Evolutionary conservation across 2,113 vertebrate genomes (phyloP).

Genomic region (Bubalus kerabau): DNA sequence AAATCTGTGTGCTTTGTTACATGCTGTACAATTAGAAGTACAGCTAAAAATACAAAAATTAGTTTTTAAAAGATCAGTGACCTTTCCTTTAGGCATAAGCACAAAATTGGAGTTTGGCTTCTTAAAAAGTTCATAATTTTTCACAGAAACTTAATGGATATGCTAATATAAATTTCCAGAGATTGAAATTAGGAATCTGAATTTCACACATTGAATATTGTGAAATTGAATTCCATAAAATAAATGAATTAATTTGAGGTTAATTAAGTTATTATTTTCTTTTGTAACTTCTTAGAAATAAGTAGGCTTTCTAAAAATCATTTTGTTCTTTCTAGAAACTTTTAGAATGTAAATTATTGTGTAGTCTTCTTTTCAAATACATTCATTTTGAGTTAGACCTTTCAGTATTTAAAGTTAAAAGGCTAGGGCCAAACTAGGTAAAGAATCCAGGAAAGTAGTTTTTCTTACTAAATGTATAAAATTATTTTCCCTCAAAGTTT

Average conservation of each 20-base stretch:
- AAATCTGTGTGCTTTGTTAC: background rate
- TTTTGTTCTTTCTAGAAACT: background rate
- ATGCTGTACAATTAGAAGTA: background rate
- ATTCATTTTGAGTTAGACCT: background rate
- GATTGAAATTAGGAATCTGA: background rate
- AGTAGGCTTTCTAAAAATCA: background rate
- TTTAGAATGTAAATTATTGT: background rate
- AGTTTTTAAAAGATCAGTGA: background rate
- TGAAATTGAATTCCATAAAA: slow-evolving; percentile 33
- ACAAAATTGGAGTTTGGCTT: background rate
- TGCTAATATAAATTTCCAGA: background rate
- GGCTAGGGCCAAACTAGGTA: background rate
- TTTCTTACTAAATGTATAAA: slow-evolving; percentile 16
- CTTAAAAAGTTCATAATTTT: slow-evolving; percentile 7
- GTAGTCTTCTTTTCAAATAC: background rate
- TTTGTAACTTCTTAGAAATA: background rate
- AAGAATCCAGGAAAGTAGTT: slow-evolving; percentile 8
- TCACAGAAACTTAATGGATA: background rate
- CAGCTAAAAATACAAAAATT: background rate
- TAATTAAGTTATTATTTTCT: slow-evolving; percentile 25
- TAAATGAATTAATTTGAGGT: background rate
- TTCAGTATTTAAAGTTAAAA: slow-evolving; percentile 17
- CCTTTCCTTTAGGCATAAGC: background rate
- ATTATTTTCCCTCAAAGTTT: background rate
- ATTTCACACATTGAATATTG: background rate